phyloP scores from a whole-genome alignment of 2,113 vertebrate species.

The Xiphorhynchus elegans region DNA sequence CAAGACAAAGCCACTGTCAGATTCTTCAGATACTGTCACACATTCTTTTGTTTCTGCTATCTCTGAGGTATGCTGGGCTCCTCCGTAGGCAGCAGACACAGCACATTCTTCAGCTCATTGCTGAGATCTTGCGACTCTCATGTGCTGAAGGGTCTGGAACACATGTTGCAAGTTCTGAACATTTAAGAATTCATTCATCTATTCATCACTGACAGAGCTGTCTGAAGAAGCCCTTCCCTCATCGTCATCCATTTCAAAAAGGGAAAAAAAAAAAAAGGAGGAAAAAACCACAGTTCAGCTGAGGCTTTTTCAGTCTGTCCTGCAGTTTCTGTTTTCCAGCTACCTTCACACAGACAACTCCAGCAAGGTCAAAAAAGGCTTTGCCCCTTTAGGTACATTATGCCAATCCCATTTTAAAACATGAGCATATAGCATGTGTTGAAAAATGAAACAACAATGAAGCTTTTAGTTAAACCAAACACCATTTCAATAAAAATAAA shows the following conservation, averaged over 20 bases:
- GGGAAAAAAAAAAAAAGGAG: too few relatives aligned
- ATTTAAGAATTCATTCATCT: constrained; percentile 69
- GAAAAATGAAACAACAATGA: background rate
- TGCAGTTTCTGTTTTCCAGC: constrained; percentile 37
- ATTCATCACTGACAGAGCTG: constrained; percentile 58
- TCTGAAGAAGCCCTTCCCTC: constrained; percentile 60
- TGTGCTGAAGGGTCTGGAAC: constrained; percentile 44
- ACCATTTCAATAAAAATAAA: background rate
- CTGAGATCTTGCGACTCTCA: constrained; percentile 56
- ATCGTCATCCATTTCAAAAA: constrained; percentile 43
- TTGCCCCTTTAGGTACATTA: background rate
- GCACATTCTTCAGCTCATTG: constrained; percentile 36
- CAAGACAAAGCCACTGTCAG: constrained; percentile 72
- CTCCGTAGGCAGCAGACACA: constrained; percentile 7
- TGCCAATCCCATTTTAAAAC: background rate
- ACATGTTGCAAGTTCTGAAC: constrained; percentile 71
- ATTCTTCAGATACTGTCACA: constrained; percentile 66
- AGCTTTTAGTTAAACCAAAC: background rate
- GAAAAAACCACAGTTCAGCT: background rate
- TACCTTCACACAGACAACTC: constrained; percentile 29
- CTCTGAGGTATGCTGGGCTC: constrained; percentile 55
- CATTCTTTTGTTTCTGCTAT: constrained; percentile 79
- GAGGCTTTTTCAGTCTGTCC: constrained; percentile 32
- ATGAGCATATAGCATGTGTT: background rate
- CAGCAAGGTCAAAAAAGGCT: constrained; percentile 47